Percentiles rank a stretch among this genome's conserved stretches.
Evolutionary conservation across 2,113 vertebrate species (phyloP).

Genomic region (Canis aureus): DNA sequence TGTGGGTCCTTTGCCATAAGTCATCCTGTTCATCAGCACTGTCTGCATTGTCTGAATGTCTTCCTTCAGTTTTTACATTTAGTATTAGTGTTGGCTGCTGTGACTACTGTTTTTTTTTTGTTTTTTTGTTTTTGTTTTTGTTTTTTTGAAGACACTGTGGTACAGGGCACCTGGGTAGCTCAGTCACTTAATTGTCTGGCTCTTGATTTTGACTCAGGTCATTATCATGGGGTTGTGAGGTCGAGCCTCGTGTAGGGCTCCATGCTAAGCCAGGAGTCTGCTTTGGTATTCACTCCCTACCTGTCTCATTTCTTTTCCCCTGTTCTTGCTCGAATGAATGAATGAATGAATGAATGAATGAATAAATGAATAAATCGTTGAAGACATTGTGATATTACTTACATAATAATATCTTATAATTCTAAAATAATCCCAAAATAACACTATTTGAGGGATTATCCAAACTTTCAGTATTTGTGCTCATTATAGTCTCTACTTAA

Average conservation of each 20-base stretch:
- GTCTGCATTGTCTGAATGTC: rapidly evolving
- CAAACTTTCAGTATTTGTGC: background rate
- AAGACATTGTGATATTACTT: background rate
- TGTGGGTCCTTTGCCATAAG: background rate
- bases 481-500: background rate
- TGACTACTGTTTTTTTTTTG: background rate
- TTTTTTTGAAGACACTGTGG: background rate
- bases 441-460: background rate
- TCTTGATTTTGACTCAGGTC: background rate
- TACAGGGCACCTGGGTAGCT: background rate
- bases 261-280: background rate
- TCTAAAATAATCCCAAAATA: background rate
- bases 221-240: background rate
- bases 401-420: background rate
- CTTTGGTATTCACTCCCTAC: background rate
- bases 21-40: rapidly evolving
- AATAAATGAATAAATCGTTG: background rate
- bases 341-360: background rate
- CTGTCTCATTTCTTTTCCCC: background rate
- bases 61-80: background rate
- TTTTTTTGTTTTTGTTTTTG: background rate
- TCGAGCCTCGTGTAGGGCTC: background rate
- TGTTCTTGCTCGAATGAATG: background rate
- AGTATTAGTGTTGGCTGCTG: rapidly evolving
- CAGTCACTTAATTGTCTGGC: background rate